Evolutionary conservation across 1,140 invertebrate genomes (phyloP), one percentile per base, ranked within the genome.

Genomic region (Pantala flavescens): DNA sequence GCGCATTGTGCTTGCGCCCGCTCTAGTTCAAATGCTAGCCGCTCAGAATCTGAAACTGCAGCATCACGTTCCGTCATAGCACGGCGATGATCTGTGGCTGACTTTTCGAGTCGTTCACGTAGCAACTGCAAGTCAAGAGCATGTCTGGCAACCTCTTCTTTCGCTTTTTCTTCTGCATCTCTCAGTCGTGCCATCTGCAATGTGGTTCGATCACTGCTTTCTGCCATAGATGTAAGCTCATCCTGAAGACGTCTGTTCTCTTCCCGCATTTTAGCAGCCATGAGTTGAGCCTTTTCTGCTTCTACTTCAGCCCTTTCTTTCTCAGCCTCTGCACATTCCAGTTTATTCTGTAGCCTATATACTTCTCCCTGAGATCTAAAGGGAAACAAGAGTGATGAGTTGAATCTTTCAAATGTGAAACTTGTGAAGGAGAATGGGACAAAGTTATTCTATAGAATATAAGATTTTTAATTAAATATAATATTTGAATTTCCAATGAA

Each of bases 81-180:
- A 28, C 93, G 87, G 76, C 93, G 86, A 36, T 94, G 82, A 80
- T 96, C 93, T 70, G 92, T 90, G 80, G 94, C 92, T 2, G 90
- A 86, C 81, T 96, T 96, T 77, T 96, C 94, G 80, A 93, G 93
- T 63, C 93, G 87, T 79, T 96, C 94, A n/a, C 93, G 87, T 71
- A 94, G 87, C 86, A 96, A 92, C 81, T 93, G 91, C 3, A 93
- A 82, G 79, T 94, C 93, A 71, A 93, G 88, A 76, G 87, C 84
- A 73, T 92, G 80, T 78, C 91, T 86, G 78, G 96, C 94, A 76
- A 95, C 85, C 78, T 95, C 93, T 79, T 93, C 92, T 81, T 95
- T 94, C 12, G 92, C 90, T 81, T 96, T 96, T 77, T 96, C 94
- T 84, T 97, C 95, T 78, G 90, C 87, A 81, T 97, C 95, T 81